These are phyloP conservation scores for Polyergus mexicanus DNA, from an alignment of 1,140 invertebrate species.

Conservation along the genomic window DNA sequence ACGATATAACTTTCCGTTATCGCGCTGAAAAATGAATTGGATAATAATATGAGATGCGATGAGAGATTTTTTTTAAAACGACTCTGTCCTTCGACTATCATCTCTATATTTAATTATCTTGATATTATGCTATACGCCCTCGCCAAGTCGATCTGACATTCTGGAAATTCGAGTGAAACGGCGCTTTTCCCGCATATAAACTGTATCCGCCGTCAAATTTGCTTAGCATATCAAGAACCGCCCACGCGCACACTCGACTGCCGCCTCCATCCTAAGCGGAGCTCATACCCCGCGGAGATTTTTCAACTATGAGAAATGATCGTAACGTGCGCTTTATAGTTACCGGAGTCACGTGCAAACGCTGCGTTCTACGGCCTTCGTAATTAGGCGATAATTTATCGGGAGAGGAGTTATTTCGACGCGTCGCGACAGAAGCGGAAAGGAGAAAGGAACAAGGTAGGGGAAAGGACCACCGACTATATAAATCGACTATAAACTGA, in stretches of 20 bases:
- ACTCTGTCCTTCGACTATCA: too few species aligned
- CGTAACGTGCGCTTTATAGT: conserved; percentile 30
- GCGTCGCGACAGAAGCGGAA: conserved; percentile 29
- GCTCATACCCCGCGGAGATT: conserved; percentile 25
- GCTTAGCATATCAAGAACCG: conserved; percentile 41
- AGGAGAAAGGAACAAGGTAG: conserved; percentile 25
- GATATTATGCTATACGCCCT: neutral
- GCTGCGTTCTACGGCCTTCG: conserved; percentile 21
- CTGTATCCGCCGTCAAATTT: conserved; percentile 44
- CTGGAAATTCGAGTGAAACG: neutral
- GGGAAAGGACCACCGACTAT: too few species aligned
- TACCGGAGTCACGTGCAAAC: conserved; percentile 43
- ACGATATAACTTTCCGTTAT: neutral
- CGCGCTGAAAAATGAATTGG: conserved; percentile 27
- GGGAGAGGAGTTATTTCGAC: conserved; percentile 17
- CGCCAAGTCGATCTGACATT: conserved; percentile 35
- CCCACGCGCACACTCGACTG: conserved; percentile 10
- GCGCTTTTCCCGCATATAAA: conserved; percentile 36
- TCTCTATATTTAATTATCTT: conserved; percentile 26
- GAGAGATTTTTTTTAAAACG: conserved; percentile 22
- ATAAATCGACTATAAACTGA: conserved; percentile 50
- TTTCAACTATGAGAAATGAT: conserved; percentile 55
- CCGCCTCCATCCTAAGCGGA: conserved; percentile 15
- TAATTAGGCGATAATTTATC: conserved; percentile 64
- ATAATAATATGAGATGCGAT: conserved; percentile 7